A percentile compares a stretch with the other conserved stretches of the same genome.
Evolutionary conservation across 2,797 vertebrate genomes (phyloP).

Genomic region (Fringilla coelebs): DNA sequence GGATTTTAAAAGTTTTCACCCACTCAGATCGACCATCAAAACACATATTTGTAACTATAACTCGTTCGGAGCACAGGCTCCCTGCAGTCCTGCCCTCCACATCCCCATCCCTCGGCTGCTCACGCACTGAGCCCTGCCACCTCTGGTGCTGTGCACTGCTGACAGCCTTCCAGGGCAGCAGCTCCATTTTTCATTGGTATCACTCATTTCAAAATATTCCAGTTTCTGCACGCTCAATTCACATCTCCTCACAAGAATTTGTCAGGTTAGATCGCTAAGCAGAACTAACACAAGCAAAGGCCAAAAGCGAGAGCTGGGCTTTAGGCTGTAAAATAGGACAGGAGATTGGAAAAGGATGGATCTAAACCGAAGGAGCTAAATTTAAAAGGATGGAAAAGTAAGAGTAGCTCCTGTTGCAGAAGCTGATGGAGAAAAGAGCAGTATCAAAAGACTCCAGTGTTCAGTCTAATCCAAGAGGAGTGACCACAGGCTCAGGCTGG

Average conservation of each 20-base stretch:
- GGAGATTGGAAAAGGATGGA: neutral
- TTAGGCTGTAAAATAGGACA: neutral
- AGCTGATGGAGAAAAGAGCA: neutral
- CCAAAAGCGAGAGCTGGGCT: neutral
- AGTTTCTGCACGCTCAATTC: neutral
- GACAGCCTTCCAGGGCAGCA: neutral
- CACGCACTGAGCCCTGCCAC: neutral
- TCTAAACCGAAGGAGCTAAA: neutral
- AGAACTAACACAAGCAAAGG: neutral
- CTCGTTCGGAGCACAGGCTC: accelerated
- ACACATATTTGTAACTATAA: neutral
- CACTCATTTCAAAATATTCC: neutral
- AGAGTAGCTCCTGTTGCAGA: neutral
- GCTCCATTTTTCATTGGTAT: neutral
- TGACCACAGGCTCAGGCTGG: accelerated
- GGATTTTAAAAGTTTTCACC: neutral
- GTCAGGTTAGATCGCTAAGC: neutral
- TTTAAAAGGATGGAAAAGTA: neutral
- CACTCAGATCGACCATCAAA: neutral
- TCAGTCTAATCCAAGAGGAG: neutral
- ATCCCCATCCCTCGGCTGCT: neutral
- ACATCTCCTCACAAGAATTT: neutral
- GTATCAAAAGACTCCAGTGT: neutral
- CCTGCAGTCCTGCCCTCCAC: neutral
- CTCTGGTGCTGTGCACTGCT: neutral